Evolutionary conservation across 2,888 invertebrate species (phyloP).

Genomic region (Strigamia transsilvanica): DNA sequence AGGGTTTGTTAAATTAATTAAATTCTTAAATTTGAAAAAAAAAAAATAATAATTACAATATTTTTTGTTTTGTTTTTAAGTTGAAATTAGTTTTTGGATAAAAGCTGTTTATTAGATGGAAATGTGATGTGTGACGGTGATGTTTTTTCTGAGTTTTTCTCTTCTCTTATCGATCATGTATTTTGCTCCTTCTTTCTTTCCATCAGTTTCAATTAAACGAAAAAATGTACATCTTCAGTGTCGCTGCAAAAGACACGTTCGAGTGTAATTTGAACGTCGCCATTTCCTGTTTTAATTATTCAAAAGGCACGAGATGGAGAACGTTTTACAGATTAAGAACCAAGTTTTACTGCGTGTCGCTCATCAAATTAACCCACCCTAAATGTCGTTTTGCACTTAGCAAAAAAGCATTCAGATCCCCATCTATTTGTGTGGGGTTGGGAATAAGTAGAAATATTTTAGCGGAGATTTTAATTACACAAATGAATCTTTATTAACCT

Average conservation of each 20-base stretch:
- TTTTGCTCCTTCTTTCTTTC: background rate
- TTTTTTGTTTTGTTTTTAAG: too few species aligned
- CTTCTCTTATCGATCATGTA: background rate
- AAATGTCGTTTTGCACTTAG: background rate
- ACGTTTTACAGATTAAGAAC: slow-evolving; percentile 36
- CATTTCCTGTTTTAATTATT: slow-evolving; percentile 40
- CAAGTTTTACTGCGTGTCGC: slow-evolving; percentile 32
- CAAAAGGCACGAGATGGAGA: background rate
- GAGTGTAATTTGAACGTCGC: slow-evolving; percentile 31
- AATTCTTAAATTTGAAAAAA: too few species aligned
- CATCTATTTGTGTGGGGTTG: background rate
- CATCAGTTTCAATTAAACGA: slow-evolving; percentile 29
- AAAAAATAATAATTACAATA: too few species aligned
- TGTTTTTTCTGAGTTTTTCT: background rate
- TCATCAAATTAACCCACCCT: slow-evolving; percentile 22
- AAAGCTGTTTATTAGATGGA: background rate
- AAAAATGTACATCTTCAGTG: background rate
- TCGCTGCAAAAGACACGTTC: background rate
- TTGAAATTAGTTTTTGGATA: background rate
- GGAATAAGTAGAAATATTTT: background rate
- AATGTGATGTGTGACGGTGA: background rate
- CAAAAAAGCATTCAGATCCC: background rate
- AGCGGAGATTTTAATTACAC: background rate
- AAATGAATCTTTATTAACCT: background rate
- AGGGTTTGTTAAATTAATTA: too few species aligned